Percentiles rank a stretch among this genome's conserved stretches.
These are phyloP conservation scores for Yponomeuta plumbellus DNA, from an alignment of 2,888 invertebrate genomes.

Conservation along the genomic window DNA sequence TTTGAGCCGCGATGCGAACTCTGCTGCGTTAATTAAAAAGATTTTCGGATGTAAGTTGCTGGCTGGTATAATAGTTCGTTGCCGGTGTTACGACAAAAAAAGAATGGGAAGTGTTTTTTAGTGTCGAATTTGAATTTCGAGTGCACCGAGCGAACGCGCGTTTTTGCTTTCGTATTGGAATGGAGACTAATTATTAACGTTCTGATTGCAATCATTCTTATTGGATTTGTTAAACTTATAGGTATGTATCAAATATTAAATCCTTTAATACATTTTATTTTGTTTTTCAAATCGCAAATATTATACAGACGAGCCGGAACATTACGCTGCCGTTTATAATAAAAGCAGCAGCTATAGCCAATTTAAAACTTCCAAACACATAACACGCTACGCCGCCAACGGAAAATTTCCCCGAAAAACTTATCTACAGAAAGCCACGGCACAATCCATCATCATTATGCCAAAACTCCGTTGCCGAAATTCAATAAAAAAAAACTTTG, in stretches of 20 bases:
- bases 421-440: slow-evolving; percentile 66
- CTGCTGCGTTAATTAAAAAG: slow-evolving; percentile 53
- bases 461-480: slow-evolving; percentile 66
- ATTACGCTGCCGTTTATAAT: neutral
- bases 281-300: neutral
- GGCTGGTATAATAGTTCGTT: slow-evolving; percentile 24
- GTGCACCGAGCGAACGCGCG: slow-evolving; percentile 2
- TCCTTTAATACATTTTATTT: too few relatives aligned
- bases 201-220: neutral
- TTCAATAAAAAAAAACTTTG: slow-evolving; percentile 72
- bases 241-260: neutral
- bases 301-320: neutral
- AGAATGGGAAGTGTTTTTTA: neutral
- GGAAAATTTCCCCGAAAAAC: slow-evolving; percentile 55
- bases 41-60: slow-evolving; percentile 38
- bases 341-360: slow-evolving; percentile 32
- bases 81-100: slow-evolving; percentile 17
- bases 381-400: slow-evolving; percentile 55
- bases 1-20: slow-evolving; percentile 17
- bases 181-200: neutral
- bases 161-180: slow-evolving; percentile 1
- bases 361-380: slow-evolving; percentile 65
- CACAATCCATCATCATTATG: slow-evolving; percentile 75
- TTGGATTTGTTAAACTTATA: neutral
- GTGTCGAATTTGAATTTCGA: slow-evolving; percentile 6